Base-by-base conservation (phyloP, 1,140 invertebrate genomes). In the Euura saliciscinereae region DNA sequence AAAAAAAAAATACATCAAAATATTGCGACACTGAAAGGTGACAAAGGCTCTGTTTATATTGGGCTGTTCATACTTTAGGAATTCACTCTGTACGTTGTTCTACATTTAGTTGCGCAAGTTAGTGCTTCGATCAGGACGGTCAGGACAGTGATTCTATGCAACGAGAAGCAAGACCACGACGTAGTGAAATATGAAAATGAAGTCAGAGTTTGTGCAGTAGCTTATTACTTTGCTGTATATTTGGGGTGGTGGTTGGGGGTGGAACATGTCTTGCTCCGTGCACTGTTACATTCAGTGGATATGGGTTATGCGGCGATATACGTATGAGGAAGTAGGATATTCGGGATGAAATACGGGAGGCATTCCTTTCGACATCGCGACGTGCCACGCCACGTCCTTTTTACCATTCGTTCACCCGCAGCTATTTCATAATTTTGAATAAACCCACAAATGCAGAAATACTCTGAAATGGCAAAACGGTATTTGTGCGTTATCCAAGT, bases 351-450 rank as follows among this genome's bases (percentile, higher is more conserved):
- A 59, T 59, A 59, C 51, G 51, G 4, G 13, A n/a, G 13, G 51
- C 51, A 59, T 59, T 51, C 51, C 51, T 59, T 59, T 59, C 51
- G 51, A 59, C 51, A 4, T 59, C 5, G 51, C 8, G 51, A 59
- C 51, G 51, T n/a, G 51, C 51, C 51, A 6, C 51, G 28, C 6
- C 51, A n/a, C 3, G 8, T 59, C 51, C 51, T 59, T 59, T 59
- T 59, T 11, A n/a, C 51, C 3, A 11, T 59, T 59, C 51, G 51
- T 59, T 59, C 51, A 4, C 51, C 13, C 10, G 51, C 51, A 6
- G 51, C 51, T 59, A 59, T 59, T 59, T 59, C 51, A 59, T 59
- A 59, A 59, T 59, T 59, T 59, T 59, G 51, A 59, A 59, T 59
- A 6, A 59, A 59, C 51, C 51, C 8, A 59, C 51, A n/a, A 59